These are phyloP conservation scores for Anguilla marmorata DNA, from an alignment of 2,797 vertebrate species.

Conservation along the genomic window DNA sequence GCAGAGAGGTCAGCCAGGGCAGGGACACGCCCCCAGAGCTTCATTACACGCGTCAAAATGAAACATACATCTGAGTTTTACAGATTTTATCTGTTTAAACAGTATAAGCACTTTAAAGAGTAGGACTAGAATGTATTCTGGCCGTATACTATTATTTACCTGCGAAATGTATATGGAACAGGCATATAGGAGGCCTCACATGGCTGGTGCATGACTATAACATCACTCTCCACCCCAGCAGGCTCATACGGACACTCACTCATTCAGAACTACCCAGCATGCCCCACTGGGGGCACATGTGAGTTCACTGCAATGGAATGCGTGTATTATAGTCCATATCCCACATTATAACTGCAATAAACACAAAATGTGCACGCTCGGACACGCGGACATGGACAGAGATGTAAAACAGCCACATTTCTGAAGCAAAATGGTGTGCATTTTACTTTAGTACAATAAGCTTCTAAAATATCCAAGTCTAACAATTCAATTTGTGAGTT, in stretches of 20 bases:
- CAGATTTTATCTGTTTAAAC: neutral
- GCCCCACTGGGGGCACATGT: constrained; percentile 4
- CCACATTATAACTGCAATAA: constrained; percentile 3
- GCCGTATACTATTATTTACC: neutral
- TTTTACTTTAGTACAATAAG: neutral
- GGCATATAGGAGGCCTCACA: neutral
- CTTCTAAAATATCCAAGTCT: neutral
- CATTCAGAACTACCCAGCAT: neutral
- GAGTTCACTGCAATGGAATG: constrained; percentile 36
- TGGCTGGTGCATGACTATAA: neutral
- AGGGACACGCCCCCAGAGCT: constrained; percentile 39
- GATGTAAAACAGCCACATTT: neutral
- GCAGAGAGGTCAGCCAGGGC: constrained; percentile 37
- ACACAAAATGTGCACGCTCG: neutral
- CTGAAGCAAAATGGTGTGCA: neutral
- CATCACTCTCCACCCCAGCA: constrained; percentile 7
- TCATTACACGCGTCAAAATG: constrained; percentile 11
- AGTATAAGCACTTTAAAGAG: neutral
- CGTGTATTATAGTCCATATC: constrained; percentile 18
- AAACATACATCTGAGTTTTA: neutral
- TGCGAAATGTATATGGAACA: neutral
- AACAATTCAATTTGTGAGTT: neutral
- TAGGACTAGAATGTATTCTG: constrained; percentile 7
- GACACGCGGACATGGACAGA: neutral
- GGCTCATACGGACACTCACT: neutral